These are phyloP conservation scores for Polypedilum vanderplanki DNA, from an alignment of 1,140 invertebrate genomes.

Conservation along the genomic window DNA sequence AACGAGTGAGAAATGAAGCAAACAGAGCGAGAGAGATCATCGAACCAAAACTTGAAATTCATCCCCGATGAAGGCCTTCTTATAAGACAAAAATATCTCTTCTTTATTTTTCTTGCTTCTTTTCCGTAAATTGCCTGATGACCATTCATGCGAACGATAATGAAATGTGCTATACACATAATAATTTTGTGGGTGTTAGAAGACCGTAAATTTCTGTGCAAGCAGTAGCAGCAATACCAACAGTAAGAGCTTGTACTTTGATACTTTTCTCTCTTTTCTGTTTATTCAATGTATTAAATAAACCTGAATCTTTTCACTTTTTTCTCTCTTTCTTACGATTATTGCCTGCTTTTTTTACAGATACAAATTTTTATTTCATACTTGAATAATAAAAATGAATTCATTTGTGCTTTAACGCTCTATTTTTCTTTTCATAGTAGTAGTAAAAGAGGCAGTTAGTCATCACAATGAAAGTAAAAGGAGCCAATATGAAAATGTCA, in stretches of 20 bases:
- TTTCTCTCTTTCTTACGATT: background rate
- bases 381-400: background rate
- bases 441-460: background rate
- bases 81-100: no score
- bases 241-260: background rate
- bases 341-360: no score
- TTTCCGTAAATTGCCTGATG: background rate
- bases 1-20: background rate
- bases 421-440: background rate
- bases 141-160: conserved; percentile 10
- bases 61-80: background rate
- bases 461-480: background rate
- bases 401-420: background rate
- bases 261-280: background rate
- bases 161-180: background rate
- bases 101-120: background rate
- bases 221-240: background rate
- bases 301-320: conserved; percentile 18
- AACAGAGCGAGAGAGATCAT: background rate
- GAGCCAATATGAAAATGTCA: background rate
- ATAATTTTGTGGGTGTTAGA: conserved; percentile 12
- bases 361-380: no score
- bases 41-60: background rate
- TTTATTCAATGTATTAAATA: conserved; percentile 9
- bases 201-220: conserved; percentile 4